These are phyloP conservation scores for Carposina sasakii DNA, from an alignment of 1,140 invertebrate genomes.

Conservation along the genomic window DNA sequence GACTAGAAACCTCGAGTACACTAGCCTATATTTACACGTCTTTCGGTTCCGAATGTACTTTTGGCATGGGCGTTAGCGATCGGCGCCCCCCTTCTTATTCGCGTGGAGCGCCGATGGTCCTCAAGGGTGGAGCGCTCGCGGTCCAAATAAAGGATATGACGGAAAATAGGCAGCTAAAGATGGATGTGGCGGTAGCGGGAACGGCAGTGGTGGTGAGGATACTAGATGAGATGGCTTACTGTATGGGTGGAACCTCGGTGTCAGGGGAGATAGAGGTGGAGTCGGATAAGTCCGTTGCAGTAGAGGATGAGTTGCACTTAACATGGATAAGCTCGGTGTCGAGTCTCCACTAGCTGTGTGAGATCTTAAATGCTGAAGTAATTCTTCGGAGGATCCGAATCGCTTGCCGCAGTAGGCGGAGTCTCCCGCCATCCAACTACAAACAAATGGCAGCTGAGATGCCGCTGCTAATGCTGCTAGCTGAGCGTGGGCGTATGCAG, in stretches of 20 bases:
- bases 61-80: slow-evolving; percentile 68
- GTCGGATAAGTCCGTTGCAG: slow-evolving; percentile 88
- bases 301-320: slow-evolving; percentile 77
- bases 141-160: slow-evolving; percentile 87
- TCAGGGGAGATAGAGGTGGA: slow-evolving; percentile 86
- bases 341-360: slow-evolving; percentile 80
- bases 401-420: slow-evolving; percentile 92
- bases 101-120: slow-evolving; percentile 70
- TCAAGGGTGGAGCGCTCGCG: slow-evolving; percentile 78
- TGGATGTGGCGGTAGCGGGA: slow-evolving; percentile 78
- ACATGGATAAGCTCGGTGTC: slow-evolving; percentile 56
- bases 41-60: slow-evolving; percentile 57
- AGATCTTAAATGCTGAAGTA: slow-evolving; percentile 90
- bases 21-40: slow-evolving; percentile 62
- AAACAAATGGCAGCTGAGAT: slow-evolving; percentile 86
- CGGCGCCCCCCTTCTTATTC: slow-evolving; percentile 70
- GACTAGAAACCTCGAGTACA: slow-evolving; percentile 56
- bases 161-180: slow-evolving; percentile 85
- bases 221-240: slow-evolving; percentile 79
- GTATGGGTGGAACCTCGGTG: slow-evolving; percentile 89
- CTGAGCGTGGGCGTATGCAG: slow-evolving; percentile 83
- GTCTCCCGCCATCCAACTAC: slow-evolving; percentile 94
- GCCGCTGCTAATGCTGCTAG: slow-evolving; percentile 81
- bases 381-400: slow-evolving; percentile 90
- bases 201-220: slow-evolving; percentile 75